phyloP scores from a whole-genome alignment of 92 coral and sea anemone genomes.

The Zoanthus gigantus region DNA sequence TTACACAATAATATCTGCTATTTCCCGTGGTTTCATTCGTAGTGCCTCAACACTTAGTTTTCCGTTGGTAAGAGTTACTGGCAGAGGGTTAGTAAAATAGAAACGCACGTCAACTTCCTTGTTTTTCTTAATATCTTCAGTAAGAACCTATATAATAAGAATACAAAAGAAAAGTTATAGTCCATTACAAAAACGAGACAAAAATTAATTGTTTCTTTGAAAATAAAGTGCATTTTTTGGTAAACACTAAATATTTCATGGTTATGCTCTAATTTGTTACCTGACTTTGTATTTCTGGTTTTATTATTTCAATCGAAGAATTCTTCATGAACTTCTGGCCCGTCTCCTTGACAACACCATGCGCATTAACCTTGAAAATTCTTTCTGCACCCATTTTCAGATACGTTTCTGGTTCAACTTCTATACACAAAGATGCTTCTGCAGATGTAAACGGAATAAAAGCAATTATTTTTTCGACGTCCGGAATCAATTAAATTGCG shows the following conservation, averaged over 20 bases:
- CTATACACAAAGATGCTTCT: slow-evolving; percentile 54
- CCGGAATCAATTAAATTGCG: too few species aligned
- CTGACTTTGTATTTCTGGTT: slow-evolving; percentile 59
- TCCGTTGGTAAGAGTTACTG: slow-evolving; percentile 62
- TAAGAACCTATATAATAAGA: slow-evolving; percentile 27
- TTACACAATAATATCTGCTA: slow-evolving; percentile 40
- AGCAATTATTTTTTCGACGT: background rate
- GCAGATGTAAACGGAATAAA: background rate
- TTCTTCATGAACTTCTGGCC: slow-evolving; percentile 54
- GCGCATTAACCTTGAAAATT: slow-evolving; percentile 57
- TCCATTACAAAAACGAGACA: background rate
- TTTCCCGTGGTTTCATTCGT: slow-evolving; percentile 56
- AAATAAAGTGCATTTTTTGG: too few species aligned
- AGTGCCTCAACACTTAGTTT: slow-evolving; percentile 63
- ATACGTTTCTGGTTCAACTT: slow-evolving; percentile 60
- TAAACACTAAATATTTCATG: too few species aligned
- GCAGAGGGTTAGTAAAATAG: slow-evolving; percentile 73
- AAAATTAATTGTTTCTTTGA: too few species aligned
- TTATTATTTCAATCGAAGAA: slow-evolving; percentile 62
- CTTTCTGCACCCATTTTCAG: slow-evolving; percentile 61
- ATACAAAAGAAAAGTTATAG: background rate
- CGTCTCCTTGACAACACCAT: slow-evolving; percentile 68
- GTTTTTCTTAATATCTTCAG: slow-evolving; percentile 39
- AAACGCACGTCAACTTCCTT: slow-evolving; percentile 62
- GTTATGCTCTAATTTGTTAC: slow-evolving; percentile 24